Percentiles rank a stretch among this genome's conserved stretches.
Conservation (phyloP, 2,888 invertebrate species). For the Blastobasis adustella region DNA sequence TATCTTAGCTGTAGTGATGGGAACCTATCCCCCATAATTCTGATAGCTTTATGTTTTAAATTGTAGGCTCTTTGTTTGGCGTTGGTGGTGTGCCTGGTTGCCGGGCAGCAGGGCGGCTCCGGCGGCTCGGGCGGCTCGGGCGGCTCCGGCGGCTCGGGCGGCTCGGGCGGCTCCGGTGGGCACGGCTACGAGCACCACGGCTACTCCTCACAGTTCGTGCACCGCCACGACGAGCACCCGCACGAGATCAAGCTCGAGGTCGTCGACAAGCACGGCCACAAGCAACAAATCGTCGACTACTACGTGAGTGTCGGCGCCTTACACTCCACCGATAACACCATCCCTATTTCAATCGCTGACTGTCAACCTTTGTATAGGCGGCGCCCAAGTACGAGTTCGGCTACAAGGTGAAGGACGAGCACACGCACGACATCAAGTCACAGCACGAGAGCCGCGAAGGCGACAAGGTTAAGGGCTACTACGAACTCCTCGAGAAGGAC, state of each 20-base stretch:
- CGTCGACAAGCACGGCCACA: not conserved
- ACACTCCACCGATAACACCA: too few species aligned
- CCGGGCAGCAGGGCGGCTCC: too few species aligned
- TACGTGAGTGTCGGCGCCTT: constrained; percentile 16
- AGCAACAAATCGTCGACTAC: constrained; percentile 17
- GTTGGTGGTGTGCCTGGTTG: too few species aligned
- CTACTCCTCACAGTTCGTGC: not conserved
- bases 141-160: too few species aligned
- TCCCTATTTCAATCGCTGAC: too few species aligned
- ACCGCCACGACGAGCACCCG: not conserved
- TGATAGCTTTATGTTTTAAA: too few species aligned
- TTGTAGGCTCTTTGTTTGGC: too few species aligned
- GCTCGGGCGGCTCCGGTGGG: too few species aligned
- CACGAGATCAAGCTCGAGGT: not conserved
- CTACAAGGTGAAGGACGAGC: constrained; percentile 73
- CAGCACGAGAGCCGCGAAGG: constrained; percentile 76
- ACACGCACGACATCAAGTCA: constrained; percentile 76
- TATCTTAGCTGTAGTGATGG: too few species aligned
- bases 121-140: too few species aligned
- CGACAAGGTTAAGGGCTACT: constrained; percentile 75
- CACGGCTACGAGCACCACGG: not conserved
- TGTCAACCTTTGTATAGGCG: constrained; percentile 35
- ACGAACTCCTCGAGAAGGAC: constrained; percentile 62
- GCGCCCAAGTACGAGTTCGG: constrained; percentile 75
- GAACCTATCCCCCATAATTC: too few species aligned